phyloP scores from a whole-genome alignment of 2,797 vertebrate genomes.

The Xerus rutilus region DNA sequence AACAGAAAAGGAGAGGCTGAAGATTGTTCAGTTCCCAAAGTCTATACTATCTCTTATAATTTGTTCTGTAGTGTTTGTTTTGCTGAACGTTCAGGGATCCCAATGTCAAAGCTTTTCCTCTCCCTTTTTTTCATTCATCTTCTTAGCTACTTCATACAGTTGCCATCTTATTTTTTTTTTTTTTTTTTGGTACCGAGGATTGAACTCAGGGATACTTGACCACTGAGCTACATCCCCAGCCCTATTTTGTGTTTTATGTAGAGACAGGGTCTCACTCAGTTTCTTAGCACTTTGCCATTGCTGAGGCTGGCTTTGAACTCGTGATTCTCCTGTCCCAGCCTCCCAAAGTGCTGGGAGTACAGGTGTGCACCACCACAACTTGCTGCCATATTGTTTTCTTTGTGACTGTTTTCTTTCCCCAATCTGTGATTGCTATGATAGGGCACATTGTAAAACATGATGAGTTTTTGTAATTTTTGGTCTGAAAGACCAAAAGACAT shows the following conservation, averaged over 20 bases:
- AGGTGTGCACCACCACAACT: too few relatives aligned
- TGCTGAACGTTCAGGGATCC: not conserved
- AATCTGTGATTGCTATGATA: not conserved
- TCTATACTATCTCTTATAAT: not conserved
- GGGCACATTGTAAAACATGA: not conserved
- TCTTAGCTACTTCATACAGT: not conserved
- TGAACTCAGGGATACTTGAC: too few relatives aligned
- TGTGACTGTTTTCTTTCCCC: not conserved
- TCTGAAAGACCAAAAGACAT: not conserved
- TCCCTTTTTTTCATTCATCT: not conserved
- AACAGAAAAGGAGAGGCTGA: not conserved
- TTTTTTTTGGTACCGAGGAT: too few relatives aligned
- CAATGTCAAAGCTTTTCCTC: not conserved
- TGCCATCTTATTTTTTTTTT: not conserved
- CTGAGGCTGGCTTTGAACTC: too few relatives aligned
- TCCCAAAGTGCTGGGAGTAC: too few relatives aligned
- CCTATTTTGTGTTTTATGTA: too few relatives aligned
- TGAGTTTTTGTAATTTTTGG: not conserved
- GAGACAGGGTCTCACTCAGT: too few relatives aligned
- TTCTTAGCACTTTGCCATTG: too few relatives aligned
- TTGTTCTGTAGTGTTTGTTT: conserved; percentile 8
- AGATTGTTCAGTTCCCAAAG: not conserved
- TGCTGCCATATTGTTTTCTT: not conserved
- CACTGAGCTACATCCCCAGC: too few relatives aligned
- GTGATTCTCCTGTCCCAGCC: too few relatives aligned